Evolutionary conservation across 2,797 vertebrate species (phyloP), one percentile per base, ranked within the genome.

Genomic region (Pangasius krempfi): DNA sequence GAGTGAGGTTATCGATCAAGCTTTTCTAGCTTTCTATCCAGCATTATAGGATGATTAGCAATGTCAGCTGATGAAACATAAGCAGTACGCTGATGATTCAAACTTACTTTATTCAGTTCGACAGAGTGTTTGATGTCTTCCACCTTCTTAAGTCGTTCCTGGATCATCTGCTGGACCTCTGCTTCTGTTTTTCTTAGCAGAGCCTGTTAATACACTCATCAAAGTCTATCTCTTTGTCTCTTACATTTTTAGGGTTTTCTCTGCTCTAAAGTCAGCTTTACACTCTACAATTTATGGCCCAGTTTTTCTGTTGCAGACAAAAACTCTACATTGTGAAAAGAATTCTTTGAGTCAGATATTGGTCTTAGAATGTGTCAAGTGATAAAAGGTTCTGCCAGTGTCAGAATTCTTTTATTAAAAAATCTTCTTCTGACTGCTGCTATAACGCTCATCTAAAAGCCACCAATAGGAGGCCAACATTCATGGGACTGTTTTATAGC

Each of bases 141-240:
- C 91, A 96, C 93, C 89, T 96, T 96, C 85, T 92, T 94, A 87
- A 94, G 93, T 89, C 96, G 89, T 30, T 95, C 95, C 73, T 95
- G 95, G 90, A 97, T 96, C 96, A 96, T 96, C 92, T 97, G 95
- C 88, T 95, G 95, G 58, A 97, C 95, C 1, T 97, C 96, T 14
- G 94, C 90, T 86, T 95, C 95, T 25, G 94, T 96, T 92, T 90
- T 96, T 91, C 94, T 95, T 88, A 97, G 92, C 89, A 94, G 93
- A 0, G 93, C 93, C 96, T 97, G 93, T 50, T 84, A 33, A 70
- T 22, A 14, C 20, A 37, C 50, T 70, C 40, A 90, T 1, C 4
- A 60, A 9, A 60, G 3, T 60, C 14, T 50, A 8, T 58, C 8
- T 22, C 14, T 27, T 33, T 14, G 18, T 60, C n/a, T 56, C 78